Percentiles rank a stretch among this genome's conserved stretches.
Evolutionary conservation across 2,888 invertebrate genomes (phyloP).

Genomic region (Leptogaster cylindrica): DNA sequence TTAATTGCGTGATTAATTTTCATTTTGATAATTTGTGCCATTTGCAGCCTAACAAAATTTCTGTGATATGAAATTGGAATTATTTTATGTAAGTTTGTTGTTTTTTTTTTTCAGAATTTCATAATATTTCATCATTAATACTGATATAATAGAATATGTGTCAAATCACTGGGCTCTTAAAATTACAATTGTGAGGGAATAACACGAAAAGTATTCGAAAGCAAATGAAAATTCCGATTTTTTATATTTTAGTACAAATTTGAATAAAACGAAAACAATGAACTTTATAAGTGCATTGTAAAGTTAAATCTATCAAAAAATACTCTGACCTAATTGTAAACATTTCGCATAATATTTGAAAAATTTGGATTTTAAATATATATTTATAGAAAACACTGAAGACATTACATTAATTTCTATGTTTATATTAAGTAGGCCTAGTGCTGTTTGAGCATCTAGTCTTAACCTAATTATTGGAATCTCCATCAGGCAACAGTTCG

Average conservation of each 20-base stretch:
- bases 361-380: neutral
- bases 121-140: neutral
- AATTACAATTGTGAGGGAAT: neutral
- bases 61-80: conserved; percentile 7
- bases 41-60: neutral
- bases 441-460: neutral
- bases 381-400: neutral
- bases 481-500: too few relatives aligned
- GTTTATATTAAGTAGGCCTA: conserved; percentile 13
- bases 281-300: neutral
- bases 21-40: neutral
- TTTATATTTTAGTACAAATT: neutral
- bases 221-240: neutral
- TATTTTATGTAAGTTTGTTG: neutral
- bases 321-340: too few relatives aligned
- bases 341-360: too few relatives aligned
- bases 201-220: neutral
- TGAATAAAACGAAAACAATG: too few relatives aligned
- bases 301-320: too few relatives aligned
- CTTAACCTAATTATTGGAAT: conserved; percentile 23
- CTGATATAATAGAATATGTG: conserved; percentile 1
- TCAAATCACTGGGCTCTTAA: conserved; percentile 25
- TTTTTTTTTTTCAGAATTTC: neutral
- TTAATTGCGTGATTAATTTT: neutral
- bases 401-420: neutral